Evolutionary conservation across 1,140 invertebrate genomes (phyloP).

Genomic region (Musca vetustissima): DNA sequence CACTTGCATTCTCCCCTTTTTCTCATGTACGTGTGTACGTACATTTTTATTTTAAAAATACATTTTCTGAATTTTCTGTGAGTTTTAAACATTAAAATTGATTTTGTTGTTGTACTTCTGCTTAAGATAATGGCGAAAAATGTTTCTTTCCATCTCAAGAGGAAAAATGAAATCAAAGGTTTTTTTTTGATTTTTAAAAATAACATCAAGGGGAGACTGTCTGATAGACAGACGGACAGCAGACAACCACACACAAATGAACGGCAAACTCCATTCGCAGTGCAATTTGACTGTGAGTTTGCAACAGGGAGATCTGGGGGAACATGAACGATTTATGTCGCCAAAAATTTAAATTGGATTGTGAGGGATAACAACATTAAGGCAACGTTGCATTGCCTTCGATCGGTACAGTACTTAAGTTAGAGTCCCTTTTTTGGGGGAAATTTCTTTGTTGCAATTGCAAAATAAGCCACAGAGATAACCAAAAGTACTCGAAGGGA

Average conservation of each 20-base stretch:
- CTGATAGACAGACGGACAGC: not conserved
- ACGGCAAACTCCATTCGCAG: not conserved
- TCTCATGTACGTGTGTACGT: too few relatives aligned
- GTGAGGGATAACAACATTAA: not conserved
- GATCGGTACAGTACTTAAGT: too few relatives aligned
- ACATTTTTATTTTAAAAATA: too few relatives aligned
- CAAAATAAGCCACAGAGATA: too few relatives aligned
- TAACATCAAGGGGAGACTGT: not conserved
- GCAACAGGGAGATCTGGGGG: not conserved
- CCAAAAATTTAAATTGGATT: slow-evolving; percentile 20
- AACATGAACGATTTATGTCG: not conserved
- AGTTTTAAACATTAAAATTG: not conserved
- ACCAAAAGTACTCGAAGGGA: too few relatives aligned
- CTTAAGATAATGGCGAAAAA: too few relatives aligned
- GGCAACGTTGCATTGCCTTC: too few relatives aligned
- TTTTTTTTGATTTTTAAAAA: not conserved
- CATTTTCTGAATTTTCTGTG: too few relatives aligned
- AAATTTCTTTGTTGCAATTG: too few relatives aligned
- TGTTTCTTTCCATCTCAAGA: too few relatives aligned
- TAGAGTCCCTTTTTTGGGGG: too few relatives aligned
- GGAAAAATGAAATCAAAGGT: not conserved
- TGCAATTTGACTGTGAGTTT: not conserved
- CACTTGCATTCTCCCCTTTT: not conserved
- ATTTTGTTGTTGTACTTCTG: not conserved
- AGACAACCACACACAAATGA: not conserved